Conservation (phyloP, 1,140 invertebrate species). For the Neuroterus valhalla region DNA sequence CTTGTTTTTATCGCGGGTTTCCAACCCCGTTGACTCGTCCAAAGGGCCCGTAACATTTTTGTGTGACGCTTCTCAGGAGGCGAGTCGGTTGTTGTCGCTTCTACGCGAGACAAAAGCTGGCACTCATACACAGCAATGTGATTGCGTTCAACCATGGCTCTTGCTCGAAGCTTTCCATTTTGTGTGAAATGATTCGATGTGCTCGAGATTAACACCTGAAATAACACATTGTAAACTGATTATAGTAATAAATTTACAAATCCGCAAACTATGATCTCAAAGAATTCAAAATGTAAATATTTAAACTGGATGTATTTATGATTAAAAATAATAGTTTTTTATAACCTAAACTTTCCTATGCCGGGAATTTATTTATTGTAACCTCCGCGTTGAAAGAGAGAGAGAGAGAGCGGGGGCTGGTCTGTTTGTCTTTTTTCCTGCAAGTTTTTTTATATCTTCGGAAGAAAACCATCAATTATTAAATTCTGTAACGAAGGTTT, state of each 20-base stretch:
- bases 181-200: constrained; percentile 79
- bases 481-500: too few species aligned
- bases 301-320: too few species aligned
- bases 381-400: too few species aligned
- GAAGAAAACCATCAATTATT: too few species aligned
- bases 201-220: constrained; percentile 80
- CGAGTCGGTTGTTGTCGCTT: constrained; percentile 41
- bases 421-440: too few species aligned
- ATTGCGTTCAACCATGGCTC: constrained; percentile 78
- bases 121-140: constrained; percentile 35
- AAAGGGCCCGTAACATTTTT: constrained; percentile 36
- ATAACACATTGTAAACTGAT: constrained; percentile 34
- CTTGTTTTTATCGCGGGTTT: constrained; percentile 56
- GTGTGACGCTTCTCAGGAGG: constrained; percentile 35
- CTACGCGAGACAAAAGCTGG: constrained; percentile 43
- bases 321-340: too few species aligned
- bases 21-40: constrained; percentile 56
- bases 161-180: constrained; percentile 82
- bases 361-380: too few species aligned
- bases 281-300: too few species aligned
- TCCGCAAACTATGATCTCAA: constrained; percentile 34
- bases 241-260: not conserved
- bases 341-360: too few species aligned
- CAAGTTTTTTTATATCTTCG: too few species aligned
- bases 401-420: too few species aligned